Evolutionary conservation across 2,113 vertebrate species (phyloP).

Genomic region (Phocoena phocoena): DNA sequence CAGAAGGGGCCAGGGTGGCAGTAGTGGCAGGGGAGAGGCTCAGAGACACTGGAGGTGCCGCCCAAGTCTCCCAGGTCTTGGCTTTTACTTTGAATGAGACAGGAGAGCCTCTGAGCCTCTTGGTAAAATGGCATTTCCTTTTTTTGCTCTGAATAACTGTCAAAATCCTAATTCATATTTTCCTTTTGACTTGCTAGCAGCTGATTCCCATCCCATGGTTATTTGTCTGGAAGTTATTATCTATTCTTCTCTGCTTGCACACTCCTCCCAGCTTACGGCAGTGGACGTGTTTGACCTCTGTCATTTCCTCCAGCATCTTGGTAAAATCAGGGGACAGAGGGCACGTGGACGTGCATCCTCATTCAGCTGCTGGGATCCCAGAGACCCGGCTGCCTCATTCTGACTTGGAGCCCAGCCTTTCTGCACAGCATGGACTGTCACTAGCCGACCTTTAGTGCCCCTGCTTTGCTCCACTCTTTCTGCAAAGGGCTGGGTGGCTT

Average conservation of each 20-base stretch:
- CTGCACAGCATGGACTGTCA: background rate
- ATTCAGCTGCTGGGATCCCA: background rate
- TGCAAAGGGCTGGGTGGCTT: background rate
- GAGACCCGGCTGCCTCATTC: too few species aligned
- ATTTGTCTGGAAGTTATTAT: background rate
- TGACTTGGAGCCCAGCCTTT: background rate
- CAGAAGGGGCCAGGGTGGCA: background rate
- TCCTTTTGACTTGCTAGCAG: background rate
- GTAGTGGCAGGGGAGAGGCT: too few species aligned
- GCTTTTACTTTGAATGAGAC: background rate
- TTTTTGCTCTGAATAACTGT: background rate
- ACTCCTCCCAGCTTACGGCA: background rate
- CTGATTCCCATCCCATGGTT: background rate
- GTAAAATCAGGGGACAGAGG: background rate
- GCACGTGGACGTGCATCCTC: fast-evolving
- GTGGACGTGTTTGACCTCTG: background rate
- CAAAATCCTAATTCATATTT: background rate
- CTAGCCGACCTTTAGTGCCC: too few species aligned
- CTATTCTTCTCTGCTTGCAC: background rate
- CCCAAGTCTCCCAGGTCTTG: background rate
- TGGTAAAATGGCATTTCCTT: background rate
- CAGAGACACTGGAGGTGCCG: fast-evolving
- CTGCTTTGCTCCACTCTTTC: background rate
- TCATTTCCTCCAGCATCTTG: background rate
- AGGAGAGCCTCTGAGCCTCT: background rate